Base-by-base conservation (phyloP, 2,888 invertebrate genomes). In the Sinodicranocentrus sp. region DNA sequence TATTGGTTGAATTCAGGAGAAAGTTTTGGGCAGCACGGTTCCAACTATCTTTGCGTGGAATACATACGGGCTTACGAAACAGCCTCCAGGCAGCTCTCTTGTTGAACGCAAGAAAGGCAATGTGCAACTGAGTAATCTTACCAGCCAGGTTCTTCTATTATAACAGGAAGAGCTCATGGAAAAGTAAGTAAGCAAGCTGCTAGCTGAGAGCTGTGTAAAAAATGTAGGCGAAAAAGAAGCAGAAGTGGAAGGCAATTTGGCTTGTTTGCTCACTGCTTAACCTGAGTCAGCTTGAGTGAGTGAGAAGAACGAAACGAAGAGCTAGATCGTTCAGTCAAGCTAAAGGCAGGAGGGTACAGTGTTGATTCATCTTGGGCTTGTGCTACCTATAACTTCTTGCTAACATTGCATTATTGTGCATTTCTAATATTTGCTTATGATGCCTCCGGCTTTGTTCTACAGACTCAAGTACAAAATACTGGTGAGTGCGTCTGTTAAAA, bases 81-180 rank as follows among this genome's bases (percentile, higher is more conserved):
- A 67, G 39, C 76, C 65, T 76, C 57, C 77, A 77, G 67, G 54
- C 44, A 80, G 72, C 80, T 80, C 72, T 72, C 80, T 73, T 80
- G 72, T 80, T 80, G 54, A 73, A 65, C 59, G 70, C 84, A 84
- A 76, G 84, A 84, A 76, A 82, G 84, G 73, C 80, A 77, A 77
- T 77, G 84, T 84, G 76, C 82, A 82, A 84, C 84, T 84, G 84
- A 72, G 33, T 63, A 70, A 80, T 75, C 72, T 75, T 10, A 71
- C 63, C 57, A 67, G 25, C 44, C 48, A 67, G 10, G 61, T 43
- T 68, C 15, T 61, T 19, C 75, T 73, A 61, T 57, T 80, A 82
- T 82, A 75, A 73, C 68, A 44, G 61, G 28, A 61, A 57, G 5
- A 25, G 15, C 23, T 28, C 28, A 26, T 61, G 17, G 6, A n/a